phyloP scores from a whole-genome alignment of 2,888 invertebrate species.

The Hecatera dysodea region DNA sequence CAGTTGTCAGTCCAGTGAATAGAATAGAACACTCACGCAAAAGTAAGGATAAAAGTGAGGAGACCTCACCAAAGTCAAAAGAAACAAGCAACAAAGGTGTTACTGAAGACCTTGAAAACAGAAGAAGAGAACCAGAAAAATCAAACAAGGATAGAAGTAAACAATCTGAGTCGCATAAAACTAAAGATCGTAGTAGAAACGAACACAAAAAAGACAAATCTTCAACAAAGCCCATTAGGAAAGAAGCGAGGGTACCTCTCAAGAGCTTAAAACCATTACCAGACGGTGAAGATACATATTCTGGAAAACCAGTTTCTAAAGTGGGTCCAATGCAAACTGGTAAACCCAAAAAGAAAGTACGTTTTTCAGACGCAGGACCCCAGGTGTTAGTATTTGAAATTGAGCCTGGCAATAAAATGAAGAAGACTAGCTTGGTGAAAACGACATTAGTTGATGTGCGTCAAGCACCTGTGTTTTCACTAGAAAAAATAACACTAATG shows the following conservation, averaged over 20 bases:
- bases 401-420: constrained; percentile 83
- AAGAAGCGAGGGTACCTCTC: constrained; percentile 72
- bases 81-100: constrained; percentile 40
- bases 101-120: constrained; percentile 61
- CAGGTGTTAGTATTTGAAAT: constrained; percentile 79
- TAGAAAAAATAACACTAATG: constrained; percentile 87
- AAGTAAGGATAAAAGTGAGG: constrained; percentile 51
- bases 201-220: constrained; percentile 44
- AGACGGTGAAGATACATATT: constrained; percentile 70
- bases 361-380: constrained; percentile 78
- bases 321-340: constrained; percentile 75
- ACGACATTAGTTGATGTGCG: constrained; percentile 75
- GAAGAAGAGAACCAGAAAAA: constrained; percentile 51
- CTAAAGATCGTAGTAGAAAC: constrained; percentile 50
- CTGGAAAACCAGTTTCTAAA: constrained; percentile 80
- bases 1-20: constrained; percentile 74
- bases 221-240: constrained; percentile 46
- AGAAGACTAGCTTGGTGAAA: constrained; percentile 80
- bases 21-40: constrained; percentile 68
- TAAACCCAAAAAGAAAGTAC: constrained; percentile 79
- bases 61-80: constrained; percentile 52
- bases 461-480: constrained; percentile 79
- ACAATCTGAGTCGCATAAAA: constrained; percentile 43
- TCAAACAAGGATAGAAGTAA: constrained; percentile 55
- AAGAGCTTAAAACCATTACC: constrained; percentile 77